Conservation (phyloP, 2,797 vertebrate genomes). For the Fistularia tabacaria region DNA sequence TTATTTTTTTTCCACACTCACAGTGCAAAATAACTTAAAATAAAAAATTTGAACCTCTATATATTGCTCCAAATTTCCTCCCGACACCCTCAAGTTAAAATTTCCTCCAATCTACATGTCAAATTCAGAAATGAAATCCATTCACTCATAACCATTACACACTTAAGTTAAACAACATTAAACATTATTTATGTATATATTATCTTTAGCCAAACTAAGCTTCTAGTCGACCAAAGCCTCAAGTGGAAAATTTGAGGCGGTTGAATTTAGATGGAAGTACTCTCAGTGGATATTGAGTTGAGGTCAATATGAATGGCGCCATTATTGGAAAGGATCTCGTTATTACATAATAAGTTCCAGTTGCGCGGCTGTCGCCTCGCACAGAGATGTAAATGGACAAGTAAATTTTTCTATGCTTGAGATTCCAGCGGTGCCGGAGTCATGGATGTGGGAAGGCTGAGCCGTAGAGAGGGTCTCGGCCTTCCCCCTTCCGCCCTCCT, state of each 20-base stretch:
- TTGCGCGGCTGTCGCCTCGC: slow-evolving; percentile 15
- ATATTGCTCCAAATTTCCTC: no score
- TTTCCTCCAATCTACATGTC: no score
- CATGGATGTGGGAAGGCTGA: slow-evolving; percentile 27
- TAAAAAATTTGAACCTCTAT: no score
- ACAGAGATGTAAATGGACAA: slow-evolving; percentile 39
- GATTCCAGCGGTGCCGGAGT: slow-evolving; percentile 47
- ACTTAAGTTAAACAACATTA: no score
- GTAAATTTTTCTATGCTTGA: slow-evolving; percentile 28
- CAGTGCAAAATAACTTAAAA: no score
- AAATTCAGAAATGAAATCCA: no score
- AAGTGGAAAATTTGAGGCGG: slow-evolving; percentile 5
- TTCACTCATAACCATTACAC: no score
- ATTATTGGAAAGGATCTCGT: background rate
- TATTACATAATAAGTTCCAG: slow-evolving; percentile 36
- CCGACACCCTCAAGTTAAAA: no score
- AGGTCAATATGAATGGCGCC: slow-evolving; percentile 1
- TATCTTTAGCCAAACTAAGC: no score
- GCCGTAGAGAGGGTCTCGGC: slow-evolving; percentile 42
- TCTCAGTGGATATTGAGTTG: background rate
- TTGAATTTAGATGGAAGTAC: slow-evolving; percentile 2
- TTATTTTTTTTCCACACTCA: no score
- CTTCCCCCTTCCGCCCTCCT: slow-evolving; percentile 30
- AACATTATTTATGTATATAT: no score
- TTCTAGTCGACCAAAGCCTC: background rate